Percentiles rank a stretch among this genome's conserved stretches.
Conservation (phyloP, 2,888 invertebrate species). For the Labia minor region DNA sequence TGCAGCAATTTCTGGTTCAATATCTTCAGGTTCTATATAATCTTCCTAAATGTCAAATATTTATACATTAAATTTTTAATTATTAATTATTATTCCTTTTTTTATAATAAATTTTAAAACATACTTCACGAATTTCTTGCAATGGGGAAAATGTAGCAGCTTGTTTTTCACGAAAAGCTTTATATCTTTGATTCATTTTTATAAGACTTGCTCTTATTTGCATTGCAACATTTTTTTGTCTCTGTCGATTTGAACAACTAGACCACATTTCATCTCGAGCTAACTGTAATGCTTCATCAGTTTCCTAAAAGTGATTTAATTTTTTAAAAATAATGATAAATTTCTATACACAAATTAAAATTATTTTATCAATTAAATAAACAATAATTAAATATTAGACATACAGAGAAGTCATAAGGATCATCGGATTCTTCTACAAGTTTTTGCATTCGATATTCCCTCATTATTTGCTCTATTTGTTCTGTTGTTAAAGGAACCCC, state of each 20-base stretch:
- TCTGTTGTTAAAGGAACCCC: background rate
- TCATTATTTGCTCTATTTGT: background rate
- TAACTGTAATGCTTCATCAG: background rate
- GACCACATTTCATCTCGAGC: background rate
- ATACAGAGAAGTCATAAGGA: background rate
- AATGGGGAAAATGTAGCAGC: background rate
- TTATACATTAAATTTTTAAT: background rate
- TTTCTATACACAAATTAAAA: background rate
- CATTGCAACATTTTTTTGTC: background rate
- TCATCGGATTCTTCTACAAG: background rate
- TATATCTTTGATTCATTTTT: background rate
- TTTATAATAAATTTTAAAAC: background rate
- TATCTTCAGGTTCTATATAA: background rate
- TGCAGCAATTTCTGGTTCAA: slow-evolving; percentile 15
- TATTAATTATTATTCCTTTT: too few relatives aligned
- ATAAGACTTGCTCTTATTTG: background rate
- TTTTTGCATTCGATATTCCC: background rate
- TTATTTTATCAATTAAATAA: background rate
- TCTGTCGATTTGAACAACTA: background rate
- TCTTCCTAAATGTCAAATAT: background rate
- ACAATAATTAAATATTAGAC: background rate
- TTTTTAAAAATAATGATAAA: background rate
- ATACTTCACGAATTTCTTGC: background rate
- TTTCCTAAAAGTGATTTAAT: background rate
- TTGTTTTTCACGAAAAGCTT: background rate